Percentiles rank a stretch among this genome's conserved stretches.
These are phyloP conservation scores for Cyclopterus lumpus DNA, from an alignment of 2,797 vertebrate species.

Conservation along the genomic window DNA sequence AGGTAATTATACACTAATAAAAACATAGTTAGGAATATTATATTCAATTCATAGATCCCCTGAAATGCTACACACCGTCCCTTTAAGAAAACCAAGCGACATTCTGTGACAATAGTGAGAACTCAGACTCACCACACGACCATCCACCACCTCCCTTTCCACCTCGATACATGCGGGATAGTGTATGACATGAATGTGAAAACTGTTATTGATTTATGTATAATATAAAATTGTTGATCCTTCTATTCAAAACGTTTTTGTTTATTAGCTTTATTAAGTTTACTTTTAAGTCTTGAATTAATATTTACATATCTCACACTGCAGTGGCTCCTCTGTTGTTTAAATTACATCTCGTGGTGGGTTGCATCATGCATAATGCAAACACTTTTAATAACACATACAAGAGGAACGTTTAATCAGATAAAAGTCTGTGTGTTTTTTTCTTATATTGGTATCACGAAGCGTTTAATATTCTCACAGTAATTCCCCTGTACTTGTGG, in stretches of 20 bases:
- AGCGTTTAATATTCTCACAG: constrained; percentile 37
- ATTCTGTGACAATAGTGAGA: neutral
- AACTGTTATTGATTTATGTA: neutral
- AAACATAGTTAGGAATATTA: no score
- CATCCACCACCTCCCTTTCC: no score
- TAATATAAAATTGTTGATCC: neutral
- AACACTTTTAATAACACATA: neutral
- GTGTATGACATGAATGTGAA: neutral
- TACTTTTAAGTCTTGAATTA: neutral
- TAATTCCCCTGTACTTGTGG: constrained; percentile 56
- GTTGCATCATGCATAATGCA: neutral
- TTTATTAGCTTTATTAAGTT: neutral
- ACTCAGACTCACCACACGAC: neutral
- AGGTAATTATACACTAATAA: no score
- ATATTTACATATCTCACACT: neutral
- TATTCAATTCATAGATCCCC: no score
- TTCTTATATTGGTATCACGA: constrained; percentile 14
- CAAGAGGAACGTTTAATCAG: constrained; percentile 20
- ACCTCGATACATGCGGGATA: neutral
- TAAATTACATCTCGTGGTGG: neutral
- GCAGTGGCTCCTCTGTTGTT: neutral
- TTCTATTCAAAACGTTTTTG: neutral
- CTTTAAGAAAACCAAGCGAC: no score
- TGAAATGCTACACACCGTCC: no score
- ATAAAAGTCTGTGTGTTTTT: constrained; percentile 24